Base-by-base conservation (phyloP, 1,140 invertebrate genomes). In the Oscheius sp. region DNA sequence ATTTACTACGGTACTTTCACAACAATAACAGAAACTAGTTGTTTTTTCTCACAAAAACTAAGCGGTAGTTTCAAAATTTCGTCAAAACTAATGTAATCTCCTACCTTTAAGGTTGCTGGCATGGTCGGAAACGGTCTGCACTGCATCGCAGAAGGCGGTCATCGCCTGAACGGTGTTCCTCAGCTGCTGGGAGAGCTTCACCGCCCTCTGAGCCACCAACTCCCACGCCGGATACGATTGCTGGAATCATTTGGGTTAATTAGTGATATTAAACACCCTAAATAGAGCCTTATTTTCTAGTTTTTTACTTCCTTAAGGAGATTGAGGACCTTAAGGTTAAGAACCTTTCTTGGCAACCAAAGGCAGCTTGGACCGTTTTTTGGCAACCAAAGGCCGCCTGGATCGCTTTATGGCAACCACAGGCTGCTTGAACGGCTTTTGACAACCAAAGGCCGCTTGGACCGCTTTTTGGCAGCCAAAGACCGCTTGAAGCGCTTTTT, bases 171-270 rank as follows among this genome's bases (percentile, higher is more conserved):
- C 72, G 0, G 72, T 74, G 2, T 26, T 28, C 34, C 65, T 32
- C 4, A 74, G 52, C n/a, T 59, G 58, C 34, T 46, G 35, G 7
- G 68, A 45, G 7, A 74, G 55, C 26, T 74, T 74, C 23, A 55
- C 34, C 3, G 72, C 72, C 34, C 49, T 66, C 38, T 67, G 64
- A 49, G 52, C 42, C 4, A 74, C 49, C 26, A 42, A 2, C 2
- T 74, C 72, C 72, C 72, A 74, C 23, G 68, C 72, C 7, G 72
- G 72, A 62, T 68, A 68, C 13, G 72, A 73, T 23, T 58, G 36
- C 45, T 68, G 29, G 10, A 68, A 68, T 23, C 23, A 29, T 23
- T 34, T 7, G 35, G 10, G 15, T 15, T 32, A 34, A 32, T 34
- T 32, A 63, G 38, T 67, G 28, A 67, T 67, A 23, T 18, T 65